phyloP scores from a whole-genome alignment of 1,140 invertebrate genomes.

The Phortica variegata region DNA sequence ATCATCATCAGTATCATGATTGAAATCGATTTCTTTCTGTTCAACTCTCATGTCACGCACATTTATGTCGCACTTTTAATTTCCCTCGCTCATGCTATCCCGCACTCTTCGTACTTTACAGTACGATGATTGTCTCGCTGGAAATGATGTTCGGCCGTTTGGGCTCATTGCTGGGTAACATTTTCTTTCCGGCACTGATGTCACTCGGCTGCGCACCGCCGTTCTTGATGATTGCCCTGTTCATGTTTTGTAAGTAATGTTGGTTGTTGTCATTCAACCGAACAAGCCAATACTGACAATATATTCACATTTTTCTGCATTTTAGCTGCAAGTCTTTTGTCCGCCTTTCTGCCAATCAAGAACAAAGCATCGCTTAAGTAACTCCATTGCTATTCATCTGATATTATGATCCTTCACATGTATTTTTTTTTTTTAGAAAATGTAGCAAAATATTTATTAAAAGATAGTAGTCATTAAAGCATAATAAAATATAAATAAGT shows the following conservation, averaged over 20 bases:
- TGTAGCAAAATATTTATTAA: no score
- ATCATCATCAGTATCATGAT: no score
- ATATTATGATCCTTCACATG: no score
- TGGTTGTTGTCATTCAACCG: no score
- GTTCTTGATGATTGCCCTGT: constrained; percentile 44
- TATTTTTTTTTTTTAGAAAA: no score
- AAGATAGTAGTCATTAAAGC: no score
- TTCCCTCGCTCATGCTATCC: no score
- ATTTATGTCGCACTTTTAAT: neutral
- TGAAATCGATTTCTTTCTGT: no score
- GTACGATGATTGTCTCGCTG: constrained; percentile 47
- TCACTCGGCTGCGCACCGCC: constrained; percentile 42
- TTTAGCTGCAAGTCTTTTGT: constrained; percentile 37
- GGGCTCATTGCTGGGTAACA: constrained; percentile 42
- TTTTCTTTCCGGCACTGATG: constrained; percentile 48
- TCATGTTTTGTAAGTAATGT: constrained; percentile 43
- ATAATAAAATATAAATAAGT: no score
- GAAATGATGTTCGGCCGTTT: constrained; percentile 49
- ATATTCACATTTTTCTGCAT: neutral
- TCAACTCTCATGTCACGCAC: no score
- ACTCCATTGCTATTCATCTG: no score
- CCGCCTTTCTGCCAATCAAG: constrained; percentile 41
- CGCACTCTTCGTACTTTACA: constrained; percentile 6
- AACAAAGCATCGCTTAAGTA: constrained; percentile 43
- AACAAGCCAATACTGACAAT: neutral